Evolutionary conservation across 64 coral and sea anemone genomes (phyloP).

Genomic region (Dendronephthya gigantea): DNA sequence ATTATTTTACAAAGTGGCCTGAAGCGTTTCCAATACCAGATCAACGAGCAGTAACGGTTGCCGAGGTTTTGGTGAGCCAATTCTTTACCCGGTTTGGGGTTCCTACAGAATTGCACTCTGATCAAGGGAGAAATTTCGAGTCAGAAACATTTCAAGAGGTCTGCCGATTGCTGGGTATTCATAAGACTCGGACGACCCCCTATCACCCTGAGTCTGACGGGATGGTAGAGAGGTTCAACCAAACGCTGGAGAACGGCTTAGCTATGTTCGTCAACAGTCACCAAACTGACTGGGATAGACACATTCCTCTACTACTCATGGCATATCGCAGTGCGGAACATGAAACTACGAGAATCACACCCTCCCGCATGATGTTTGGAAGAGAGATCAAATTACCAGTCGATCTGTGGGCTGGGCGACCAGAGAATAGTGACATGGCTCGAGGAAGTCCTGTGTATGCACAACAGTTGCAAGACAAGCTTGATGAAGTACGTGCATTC

Average conservation of each 20-base stretch:
- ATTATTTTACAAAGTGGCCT: slow-evolving; percentile 42
- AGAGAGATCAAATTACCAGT: background rate
- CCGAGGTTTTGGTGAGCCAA: background rate
- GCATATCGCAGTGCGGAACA: background rate
- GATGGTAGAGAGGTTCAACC: background rate
- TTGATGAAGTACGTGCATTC: background rate
- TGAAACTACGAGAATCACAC: background rate
- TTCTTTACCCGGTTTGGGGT: background rate
- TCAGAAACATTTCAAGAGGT: background rate
- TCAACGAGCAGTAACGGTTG: background rate
- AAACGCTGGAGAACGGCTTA: background rate
- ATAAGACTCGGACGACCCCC: background rate
- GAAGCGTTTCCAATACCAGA: background rate
- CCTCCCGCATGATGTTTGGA: too few species aligned
- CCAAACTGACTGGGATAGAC: background rate
- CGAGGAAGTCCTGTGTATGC: too few species aligned
- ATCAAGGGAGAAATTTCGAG: background rate
- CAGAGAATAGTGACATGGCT: too few species aligned
- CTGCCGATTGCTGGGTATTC: background rate
- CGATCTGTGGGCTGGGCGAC: background rate
- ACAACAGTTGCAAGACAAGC: background rate
- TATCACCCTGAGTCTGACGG: background rate
- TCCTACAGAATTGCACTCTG: background rate
- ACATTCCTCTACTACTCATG: background rate
- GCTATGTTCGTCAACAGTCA: background rate